phyloP scores from a whole-genome alignment of 2,888 invertebrate genomes.

The Meta bourneti region DNA sequence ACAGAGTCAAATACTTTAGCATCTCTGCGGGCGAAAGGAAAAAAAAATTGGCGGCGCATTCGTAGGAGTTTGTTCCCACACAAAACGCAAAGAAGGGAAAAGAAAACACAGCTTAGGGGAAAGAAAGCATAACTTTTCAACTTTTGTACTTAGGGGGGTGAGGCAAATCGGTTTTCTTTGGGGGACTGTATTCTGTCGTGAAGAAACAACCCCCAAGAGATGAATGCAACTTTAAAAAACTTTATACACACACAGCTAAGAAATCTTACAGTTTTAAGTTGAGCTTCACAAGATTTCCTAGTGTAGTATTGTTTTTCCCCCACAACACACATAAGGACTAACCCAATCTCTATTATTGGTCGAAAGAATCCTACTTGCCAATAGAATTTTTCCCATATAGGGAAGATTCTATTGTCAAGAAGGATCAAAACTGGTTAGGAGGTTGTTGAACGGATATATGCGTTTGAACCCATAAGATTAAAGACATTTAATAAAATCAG shows the following conservation, averaged over 20 bases:
- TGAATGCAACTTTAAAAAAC: background rate
- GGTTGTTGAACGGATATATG: too few species aligned
- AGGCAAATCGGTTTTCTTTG: conserved; percentile 45
- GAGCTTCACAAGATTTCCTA: too few species aligned
- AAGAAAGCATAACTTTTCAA: conserved; percentile 70
- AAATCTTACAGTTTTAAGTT: too few species aligned
- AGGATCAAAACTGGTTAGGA: too few species aligned
- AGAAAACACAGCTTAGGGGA: background rate
- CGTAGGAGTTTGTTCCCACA: background rate
- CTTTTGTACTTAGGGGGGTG: conserved; percentile 23
- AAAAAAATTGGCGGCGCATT: conserved; percentile 11
- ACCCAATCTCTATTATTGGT: too few species aligned
- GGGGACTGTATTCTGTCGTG: background rate
- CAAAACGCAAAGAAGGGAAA: background rate
- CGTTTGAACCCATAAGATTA: too few species aligned
- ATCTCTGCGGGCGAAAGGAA: background rate
- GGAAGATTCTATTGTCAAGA: too few species aligned
- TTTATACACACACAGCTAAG: too few species aligned
- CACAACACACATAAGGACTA: background rate
- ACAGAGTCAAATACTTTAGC: conserved; percentile 55
- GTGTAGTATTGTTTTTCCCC: background rate
- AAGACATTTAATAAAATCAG: too few species aligned
- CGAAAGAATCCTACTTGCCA: too few species aligned
- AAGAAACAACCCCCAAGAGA: background rate
- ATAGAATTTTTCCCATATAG: too few species aligned